A percentile compares a stretch with the other conserved stretches of the same genome.
Conservation (phyloP, 1,140 invertebrate species). For the Sycobia sp. region DNA sequence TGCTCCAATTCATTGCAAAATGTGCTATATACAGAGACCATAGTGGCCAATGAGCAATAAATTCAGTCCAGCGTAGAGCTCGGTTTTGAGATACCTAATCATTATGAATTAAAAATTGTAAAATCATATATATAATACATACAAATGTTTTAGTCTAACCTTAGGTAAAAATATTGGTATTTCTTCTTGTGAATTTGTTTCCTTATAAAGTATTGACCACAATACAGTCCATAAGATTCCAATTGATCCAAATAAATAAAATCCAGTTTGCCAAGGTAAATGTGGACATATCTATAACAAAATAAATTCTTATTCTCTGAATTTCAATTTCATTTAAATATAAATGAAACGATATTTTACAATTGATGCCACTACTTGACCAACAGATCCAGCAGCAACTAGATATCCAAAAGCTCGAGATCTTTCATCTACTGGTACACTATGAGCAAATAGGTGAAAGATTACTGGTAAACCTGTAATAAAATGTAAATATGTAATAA, state of each 20-base stretch:
- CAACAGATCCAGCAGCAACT: slow-evolving; percentile 75
- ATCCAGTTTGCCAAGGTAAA: slow-evolving; percentile 72
- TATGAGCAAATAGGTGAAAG: slow-evolving; percentile 80
- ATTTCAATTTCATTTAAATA: background rate
- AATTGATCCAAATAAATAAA: slow-evolving; percentile 75
- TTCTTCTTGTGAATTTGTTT: slow-evolving; percentile 67
- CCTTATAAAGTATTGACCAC: slow-evolving; percentile 71
- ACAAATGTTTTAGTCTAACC: slow-evolving; percentile 54
- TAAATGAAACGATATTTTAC: slow-evolving; percentile 65
- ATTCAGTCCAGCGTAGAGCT: slow-evolving; percentile 70
- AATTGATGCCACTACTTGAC: slow-evolving; percentile 78
- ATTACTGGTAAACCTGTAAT: slow-evolving; percentile 76
- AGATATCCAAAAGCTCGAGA: slow-evolving; percentile 80
- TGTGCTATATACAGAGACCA: slow-evolving; percentile 82
- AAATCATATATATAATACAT: background rate
- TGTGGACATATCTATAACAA: slow-evolving; percentile 66
- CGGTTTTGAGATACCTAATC: slow-evolving; percentile 63
- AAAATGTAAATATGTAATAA: slow-evolving; percentile 7
- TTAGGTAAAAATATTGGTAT: slow-evolving; percentile 72
- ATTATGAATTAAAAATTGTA: slow-evolving; percentile 20
- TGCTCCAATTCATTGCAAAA: slow-evolving; percentile 86
- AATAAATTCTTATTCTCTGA: slow-evolving; percentile 6
- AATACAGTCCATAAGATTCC: slow-evolving; percentile 75
- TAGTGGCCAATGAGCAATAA: slow-evolving; percentile 73
- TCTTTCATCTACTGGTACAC: slow-evolving; percentile 75